phyloP scores from a whole-genome alignment of 1,140 invertebrate genomes.

The Gonatopus flavifemur region DNA sequence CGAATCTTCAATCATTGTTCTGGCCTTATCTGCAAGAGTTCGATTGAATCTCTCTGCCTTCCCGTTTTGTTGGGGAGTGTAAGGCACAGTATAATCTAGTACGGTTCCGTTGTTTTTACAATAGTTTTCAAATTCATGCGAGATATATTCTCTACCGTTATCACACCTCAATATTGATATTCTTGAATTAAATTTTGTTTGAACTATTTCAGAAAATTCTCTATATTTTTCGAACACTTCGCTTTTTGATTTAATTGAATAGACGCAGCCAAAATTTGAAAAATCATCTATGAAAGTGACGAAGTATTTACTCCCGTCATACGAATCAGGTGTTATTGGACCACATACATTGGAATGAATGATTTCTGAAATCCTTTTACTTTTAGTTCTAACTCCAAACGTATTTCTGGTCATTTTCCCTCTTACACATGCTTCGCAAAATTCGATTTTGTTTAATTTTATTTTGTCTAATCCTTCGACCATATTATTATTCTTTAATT shows the following conservation, averaged over 20 bases:
- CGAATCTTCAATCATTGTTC: slow-evolving; percentile 34
- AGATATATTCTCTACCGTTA: slow-evolving; percentile 39
- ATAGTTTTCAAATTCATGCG: slow-evolving; percentile 42
- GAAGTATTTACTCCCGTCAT: slow-evolving; percentile 12
- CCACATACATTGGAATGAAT: slow-evolving; percentile 44
- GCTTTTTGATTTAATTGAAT: slow-evolving; percentile 37
- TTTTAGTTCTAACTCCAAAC: slow-evolving; percentile 2
- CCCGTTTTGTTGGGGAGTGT: slow-evolving; percentile 36
- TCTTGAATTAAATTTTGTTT: slow-evolving; percentile 28
- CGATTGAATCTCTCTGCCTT: slow-evolving; percentile 42
- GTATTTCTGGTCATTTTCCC: slow-evolving; percentile 6
- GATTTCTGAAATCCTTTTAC: slow-evolving; percentile 24
- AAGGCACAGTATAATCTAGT: background rate
- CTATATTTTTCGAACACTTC: slow-evolving; percentile 22
- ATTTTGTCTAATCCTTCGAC: too few species aligned
- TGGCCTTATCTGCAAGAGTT: slow-evolving; percentile 30
- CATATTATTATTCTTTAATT: too few species aligned
- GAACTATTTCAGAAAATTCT: background rate
- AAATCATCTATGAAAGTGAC: slow-evolving; percentile 26
- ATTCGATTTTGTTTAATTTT: background rate
- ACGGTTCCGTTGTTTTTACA: slow-evolving; percentile 29
- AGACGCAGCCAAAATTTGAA: slow-evolving; percentile 9
- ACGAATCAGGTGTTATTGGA: slow-evolving; percentile 32
- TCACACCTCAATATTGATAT: slow-evolving; percentile 15
- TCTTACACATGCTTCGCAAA: background rate